Conservation (phyloP, 1,140 invertebrate species). For the Lysiphlebus fabarum region DNA sequence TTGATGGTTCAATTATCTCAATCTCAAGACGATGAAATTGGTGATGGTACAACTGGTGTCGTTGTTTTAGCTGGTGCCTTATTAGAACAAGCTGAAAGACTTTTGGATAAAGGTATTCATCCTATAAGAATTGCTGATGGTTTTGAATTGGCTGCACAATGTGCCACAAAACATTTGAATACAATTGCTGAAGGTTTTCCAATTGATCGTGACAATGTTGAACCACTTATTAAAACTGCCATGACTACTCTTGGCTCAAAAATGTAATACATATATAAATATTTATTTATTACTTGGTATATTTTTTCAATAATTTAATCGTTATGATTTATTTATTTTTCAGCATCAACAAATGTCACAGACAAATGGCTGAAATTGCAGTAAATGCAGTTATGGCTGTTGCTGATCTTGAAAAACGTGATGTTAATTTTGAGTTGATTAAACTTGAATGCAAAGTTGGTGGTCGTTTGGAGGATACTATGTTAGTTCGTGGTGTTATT, state of each 20-base stretch:
- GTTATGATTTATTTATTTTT: slow-evolving; percentile 26
- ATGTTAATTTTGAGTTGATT: slow-evolving; percentile 99
- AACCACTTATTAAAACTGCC: slow-evolving; percentile 90
- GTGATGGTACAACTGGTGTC: slow-evolving; percentile 99
- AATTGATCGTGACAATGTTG: slow-evolving; percentile 76
- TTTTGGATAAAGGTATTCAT: slow-evolving; percentile 96
- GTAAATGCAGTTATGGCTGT: slow-evolving; percentile 94
- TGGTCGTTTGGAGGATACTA: slow-evolving; percentile 94
- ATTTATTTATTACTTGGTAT: neutral
- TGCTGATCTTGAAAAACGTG: slow-evolving; percentile 87
- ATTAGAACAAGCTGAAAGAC: slow-evolving; percentile 88
- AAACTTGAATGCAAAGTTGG: slow-evolving; percentile 99
- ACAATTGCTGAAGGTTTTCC: slow-evolving; percentile 87
- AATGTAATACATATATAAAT: slow-evolving; percentile 64
- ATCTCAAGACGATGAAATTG: slow-evolving; percentile 99
- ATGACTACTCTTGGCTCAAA: slow-evolving; percentile 99
- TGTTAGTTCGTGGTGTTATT: slow-evolving; percentile 94
- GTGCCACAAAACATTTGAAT: slow-evolving; percentile 84
- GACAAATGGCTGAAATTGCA: slow-evolving; percentile 98
- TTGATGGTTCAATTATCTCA: slow-evolving; percentile 97
- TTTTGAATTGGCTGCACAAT: slow-evolving; percentile 93
- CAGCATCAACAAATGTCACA: slow-evolving; percentile 81
- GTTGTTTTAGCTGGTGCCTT: slow-evolving; percentile 91
- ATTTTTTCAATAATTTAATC: neutral
- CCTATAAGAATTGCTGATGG: slow-evolving; percentile 99